These are phyloP conservation scores for Enoplosus armatus DNA, from an alignment of 2,797 vertebrate genomes.

Conservation along the genomic window DNA sequence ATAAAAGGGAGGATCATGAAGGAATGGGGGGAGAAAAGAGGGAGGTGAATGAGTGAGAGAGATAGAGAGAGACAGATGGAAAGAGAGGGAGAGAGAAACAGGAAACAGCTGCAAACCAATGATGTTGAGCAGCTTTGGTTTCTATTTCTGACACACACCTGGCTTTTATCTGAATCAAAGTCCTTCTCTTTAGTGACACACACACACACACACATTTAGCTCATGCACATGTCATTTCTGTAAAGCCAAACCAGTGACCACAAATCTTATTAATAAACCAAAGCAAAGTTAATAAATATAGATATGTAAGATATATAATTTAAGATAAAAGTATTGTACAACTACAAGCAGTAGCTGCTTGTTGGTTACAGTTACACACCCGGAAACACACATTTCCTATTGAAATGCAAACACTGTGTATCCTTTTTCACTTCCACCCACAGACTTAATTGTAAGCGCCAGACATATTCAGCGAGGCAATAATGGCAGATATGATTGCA, in stretches of 20 bases:
- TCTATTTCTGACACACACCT: conserved; percentile 71
- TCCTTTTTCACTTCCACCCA: not conserved
- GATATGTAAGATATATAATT: not conserved
- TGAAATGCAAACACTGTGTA: conserved; percentile 6
- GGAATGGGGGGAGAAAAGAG: not conserved
- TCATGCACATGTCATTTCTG: not conserved
- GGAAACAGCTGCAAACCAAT: conserved; percentile 61
- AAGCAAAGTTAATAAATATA: conserved; percentile 9
- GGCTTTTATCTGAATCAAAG: conserved; percentile 67
- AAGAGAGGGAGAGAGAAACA: conserved; percentile 30
- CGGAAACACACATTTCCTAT: conserved; percentile 11
- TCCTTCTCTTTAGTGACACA: conserved; percentile 25
- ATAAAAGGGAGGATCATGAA: not conserved
- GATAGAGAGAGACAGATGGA: conserved; percentile 28
- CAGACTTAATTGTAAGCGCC: conserved; percentile 36
- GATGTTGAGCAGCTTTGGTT: conserved; percentile 54
- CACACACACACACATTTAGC: conserved; percentile 3
- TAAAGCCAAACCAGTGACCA: conserved; percentile 13
- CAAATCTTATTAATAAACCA: conserved; percentile 4
- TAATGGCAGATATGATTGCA: conserved; percentile 63
- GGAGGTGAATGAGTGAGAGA: conserved; percentile 11
- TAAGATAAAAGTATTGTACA: conserved; percentile 5
- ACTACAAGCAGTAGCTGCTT: conserved; percentile 3
- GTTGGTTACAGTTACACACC: not conserved
- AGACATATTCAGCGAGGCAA: conserved; percentile 41